Evolutionary conservation across 2,113 vertebrate species (phyloP).

Genomic region (Miniopterus natalensis): DNA sequence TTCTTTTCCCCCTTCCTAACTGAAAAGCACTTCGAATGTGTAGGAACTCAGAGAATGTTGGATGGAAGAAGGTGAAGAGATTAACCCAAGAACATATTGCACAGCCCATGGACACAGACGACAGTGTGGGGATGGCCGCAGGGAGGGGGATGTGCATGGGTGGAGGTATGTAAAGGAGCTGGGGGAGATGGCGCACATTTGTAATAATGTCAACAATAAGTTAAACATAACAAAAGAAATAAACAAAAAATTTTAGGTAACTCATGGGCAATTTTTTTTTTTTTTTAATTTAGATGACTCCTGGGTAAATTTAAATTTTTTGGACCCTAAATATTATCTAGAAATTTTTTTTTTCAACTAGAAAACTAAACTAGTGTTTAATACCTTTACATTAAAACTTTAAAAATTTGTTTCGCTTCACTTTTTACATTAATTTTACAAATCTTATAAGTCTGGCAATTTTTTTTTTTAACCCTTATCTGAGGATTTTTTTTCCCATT

Average conservation of each 20-base stretch:
- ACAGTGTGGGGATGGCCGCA: too few relatives aligned
- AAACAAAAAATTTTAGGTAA: background rate
- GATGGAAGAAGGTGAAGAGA: background rate
- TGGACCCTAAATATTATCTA: background rate
- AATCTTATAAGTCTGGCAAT: background rate
- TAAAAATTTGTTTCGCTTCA: background rate
- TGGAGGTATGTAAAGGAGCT: background rate
- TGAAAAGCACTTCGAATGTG: background rate
- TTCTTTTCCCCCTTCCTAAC: background rate
- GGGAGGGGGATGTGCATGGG: background rate
- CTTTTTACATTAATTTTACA: conserved; percentile 1
- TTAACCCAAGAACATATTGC: background rate
- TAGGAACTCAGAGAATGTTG: background rate
- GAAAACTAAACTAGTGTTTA: background rate
- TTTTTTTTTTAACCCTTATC: too few relatives aligned
- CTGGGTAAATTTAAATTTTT: background rate
- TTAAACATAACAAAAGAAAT: background rate
- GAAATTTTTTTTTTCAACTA: background rate
- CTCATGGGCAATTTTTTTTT: background rate
- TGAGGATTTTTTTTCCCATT: too few relatives aligned
- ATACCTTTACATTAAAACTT: background rate
- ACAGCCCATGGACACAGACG: background rate
- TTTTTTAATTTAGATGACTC: background rate
- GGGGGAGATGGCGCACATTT: background rate
- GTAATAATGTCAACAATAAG: background rate